phyloP scores from a whole-genome alignment of 2,113 vertebrate species.

The Pollimyrus isidori region DNA sequence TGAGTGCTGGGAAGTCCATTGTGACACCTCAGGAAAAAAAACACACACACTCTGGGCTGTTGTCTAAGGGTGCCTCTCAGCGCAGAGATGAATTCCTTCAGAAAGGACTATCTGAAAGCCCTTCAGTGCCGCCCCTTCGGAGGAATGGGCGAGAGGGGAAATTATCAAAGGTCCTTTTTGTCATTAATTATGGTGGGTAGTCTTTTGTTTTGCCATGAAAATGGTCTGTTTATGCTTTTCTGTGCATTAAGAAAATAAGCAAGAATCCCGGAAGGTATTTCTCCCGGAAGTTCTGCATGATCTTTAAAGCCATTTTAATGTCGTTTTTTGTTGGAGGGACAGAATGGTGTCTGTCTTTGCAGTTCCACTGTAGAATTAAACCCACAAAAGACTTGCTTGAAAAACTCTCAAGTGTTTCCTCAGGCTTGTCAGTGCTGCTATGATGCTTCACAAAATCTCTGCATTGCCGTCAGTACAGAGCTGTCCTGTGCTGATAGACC shows the following conservation, averaged over 20 bases:
- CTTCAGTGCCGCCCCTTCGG: slow-evolving; percentile 56
- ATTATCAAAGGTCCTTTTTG: slow-evolving; percentile 51
- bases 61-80: slow-evolving; percentile 56
- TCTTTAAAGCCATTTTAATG: not conserved
- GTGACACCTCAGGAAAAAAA: slow-evolving; percentile 64
- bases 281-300: slow-evolving; percentile 4
- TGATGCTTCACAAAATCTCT: not conserved
- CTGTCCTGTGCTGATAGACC: not conserved
- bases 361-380: not conserved
- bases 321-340: not conserved
- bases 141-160: slow-evolving; percentile 48
- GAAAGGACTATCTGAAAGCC: slow-evolving; percentile 52
- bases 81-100: slow-evolving; percentile 55
- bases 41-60: slow-evolving; percentile 43
- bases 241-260: not conserved
- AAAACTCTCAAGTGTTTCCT: not conserved
- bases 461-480: not conserved
- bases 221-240: not conserved
- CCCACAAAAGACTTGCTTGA: not conserved
- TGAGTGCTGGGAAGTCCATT: slow-evolving; percentile 58
- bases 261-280: not conserved
- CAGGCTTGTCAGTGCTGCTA: not conserved
- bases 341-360: not conserved
- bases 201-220: slow-evolving; percentile 31
- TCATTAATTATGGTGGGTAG: slow-evolving; percentile 57